phyloP scores from a whole-genome alignment of 2,888 invertebrate species.

The Danaus chrysippus region DNA sequence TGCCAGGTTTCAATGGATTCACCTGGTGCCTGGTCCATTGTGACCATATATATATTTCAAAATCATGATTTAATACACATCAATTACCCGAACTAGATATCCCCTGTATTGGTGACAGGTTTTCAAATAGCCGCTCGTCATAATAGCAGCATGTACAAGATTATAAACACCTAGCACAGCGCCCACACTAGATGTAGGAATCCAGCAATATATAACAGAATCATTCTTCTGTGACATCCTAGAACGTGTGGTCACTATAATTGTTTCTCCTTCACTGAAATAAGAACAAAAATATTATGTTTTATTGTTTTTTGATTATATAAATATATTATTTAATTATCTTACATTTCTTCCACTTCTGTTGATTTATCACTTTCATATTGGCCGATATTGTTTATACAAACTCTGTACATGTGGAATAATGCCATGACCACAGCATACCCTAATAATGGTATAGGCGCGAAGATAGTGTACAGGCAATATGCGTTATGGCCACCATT shows the following conservation, averaged over 20 bases:
- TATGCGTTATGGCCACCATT: conserved; percentile 82
- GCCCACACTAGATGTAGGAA: conserved; percentile 81
- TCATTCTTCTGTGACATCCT: conserved; percentile 78
- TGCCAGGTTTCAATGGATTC: too few species aligned
- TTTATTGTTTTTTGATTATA: not conserved
- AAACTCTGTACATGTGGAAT: conserved; percentile 85
- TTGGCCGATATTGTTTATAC: conserved; percentile 78
- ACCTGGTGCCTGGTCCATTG: too few species aligned
- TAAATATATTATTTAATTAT: conserved; percentile 21
- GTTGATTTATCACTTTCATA: conserved; percentile 71
- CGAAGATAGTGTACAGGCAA: conserved; percentile 84
- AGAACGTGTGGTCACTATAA: conserved; percentile 81
- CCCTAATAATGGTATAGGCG: conserved; percentile 81
- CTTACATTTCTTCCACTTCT: conserved; percentile 73
- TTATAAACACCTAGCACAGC: conserved; percentile 82
- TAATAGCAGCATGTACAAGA: conserved; percentile 83
- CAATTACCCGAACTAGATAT: conserved; percentile 78
- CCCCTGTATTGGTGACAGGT: conserved; percentile 88
- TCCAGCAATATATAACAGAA: conserved; percentile 84
- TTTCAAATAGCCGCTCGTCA: conserved; percentile 85
- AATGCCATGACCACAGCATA: conserved; percentile 81
- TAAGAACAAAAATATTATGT: conserved; percentile 4
- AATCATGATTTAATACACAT: conserved; percentile 6
- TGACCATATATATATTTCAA: too few species aligned
- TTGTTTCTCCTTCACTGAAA: conserved; percentile 83